These are phyloP conservation scores for Zootermopsis nevadensis DNA, from an alignment of 2,888 invertebrate species.

Conservation along the genomic window DNA sequence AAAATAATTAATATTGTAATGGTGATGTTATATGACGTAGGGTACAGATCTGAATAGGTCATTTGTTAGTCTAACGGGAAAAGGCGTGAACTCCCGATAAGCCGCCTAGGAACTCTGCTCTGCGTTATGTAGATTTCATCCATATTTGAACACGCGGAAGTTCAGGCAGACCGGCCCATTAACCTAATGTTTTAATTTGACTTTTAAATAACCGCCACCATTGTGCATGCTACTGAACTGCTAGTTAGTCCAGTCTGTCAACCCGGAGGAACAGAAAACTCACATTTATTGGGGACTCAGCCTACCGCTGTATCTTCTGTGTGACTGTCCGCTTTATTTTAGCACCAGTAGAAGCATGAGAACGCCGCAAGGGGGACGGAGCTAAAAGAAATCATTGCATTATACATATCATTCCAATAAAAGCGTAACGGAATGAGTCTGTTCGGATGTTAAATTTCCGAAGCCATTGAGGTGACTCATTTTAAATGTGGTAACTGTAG, in stretches of 20 bases:
- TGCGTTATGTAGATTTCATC: conserved; percentile 9
- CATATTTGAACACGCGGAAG: conserved; percentile 25
- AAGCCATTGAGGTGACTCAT: too few species aligned
- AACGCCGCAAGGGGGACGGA: not conserved
- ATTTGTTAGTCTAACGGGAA: not conserved
- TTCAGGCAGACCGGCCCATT: conserved; percentile 34
- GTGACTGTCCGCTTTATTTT: not conserved
- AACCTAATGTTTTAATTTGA: conserved; percentile 49
- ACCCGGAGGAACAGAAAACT: conserved; percentile 15
- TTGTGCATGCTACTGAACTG: not conserved
- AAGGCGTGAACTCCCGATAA: not conserved
- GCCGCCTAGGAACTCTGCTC: not conserved
- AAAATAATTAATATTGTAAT: too few species aligned
- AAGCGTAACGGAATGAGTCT: too few species aligned
- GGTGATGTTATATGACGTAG: too few species aligned
- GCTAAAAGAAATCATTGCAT: not conserved
- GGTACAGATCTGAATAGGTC: too few species aligned
- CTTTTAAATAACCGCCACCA: conserved; percentile 42
- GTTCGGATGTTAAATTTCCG: too few species aligned
- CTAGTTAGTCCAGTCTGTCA: not conserved
- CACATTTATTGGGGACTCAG: conserved; percentile 14
- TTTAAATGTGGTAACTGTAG: too few species aligned
- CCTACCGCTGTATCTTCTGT: not conserved
- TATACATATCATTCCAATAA: too few species aligned
- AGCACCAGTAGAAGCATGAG: too few species aligned